Percentiles rank a stretch among this genome's conserved stretches.
phyloP scores from a whole-genome alignment of 2,113 vertebrate species.

The Crotalus viridis region DNA sequence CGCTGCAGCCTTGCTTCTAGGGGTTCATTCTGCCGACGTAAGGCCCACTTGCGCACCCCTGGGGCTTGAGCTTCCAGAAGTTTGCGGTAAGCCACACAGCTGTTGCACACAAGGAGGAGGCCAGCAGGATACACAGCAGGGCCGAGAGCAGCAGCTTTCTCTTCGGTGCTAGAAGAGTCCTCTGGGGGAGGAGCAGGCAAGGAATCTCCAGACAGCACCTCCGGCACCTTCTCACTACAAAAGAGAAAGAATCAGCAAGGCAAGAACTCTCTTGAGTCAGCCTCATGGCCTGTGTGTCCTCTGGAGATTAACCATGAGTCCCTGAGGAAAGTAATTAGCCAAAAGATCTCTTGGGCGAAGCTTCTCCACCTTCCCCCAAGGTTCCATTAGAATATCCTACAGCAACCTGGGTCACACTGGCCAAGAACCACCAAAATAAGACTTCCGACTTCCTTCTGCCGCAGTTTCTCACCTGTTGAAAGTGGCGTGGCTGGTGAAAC shows the following conservation, averaged over 20 bases:
- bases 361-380: not conserved
- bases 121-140: conserved; percentile 87
- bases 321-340: not conserved
- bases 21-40: conserved; percentile 90
- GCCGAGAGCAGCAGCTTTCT: conserved; percentile 72
- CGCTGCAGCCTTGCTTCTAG: conserved; percentile 85
- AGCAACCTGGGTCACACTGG: not conserved
- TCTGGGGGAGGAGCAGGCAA: conserved; percentile 69
- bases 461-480: conserved; percentile 86
- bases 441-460: not conserved
- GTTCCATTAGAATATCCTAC: not conserved
- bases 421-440: not conserved
- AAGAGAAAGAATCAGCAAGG: not conserved
- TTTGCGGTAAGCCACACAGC: conserved; percentile 89
- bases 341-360: not conserved
- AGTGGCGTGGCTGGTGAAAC: conserved; percentile 92
- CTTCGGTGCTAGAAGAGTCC: conserved; percentile 65
- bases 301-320: not conserved
- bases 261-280: not conserved
- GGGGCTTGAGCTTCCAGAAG: conserved; percentile 83
- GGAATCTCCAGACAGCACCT: conserved; percentile 82
- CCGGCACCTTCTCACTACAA: conserved; percentile 89
- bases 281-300: not conserved
- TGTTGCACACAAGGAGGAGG: conserved; percentile 94
- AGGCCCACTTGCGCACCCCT: conserved; percentile 83